Percentiles rank a stretch among this genome's conserved stretches.
These are phyloP conservation scores for Melanaphis sacchari DNA, from an alignment of 1,140 invertebrate genomes.

Conservation along the genomic window DNA sequence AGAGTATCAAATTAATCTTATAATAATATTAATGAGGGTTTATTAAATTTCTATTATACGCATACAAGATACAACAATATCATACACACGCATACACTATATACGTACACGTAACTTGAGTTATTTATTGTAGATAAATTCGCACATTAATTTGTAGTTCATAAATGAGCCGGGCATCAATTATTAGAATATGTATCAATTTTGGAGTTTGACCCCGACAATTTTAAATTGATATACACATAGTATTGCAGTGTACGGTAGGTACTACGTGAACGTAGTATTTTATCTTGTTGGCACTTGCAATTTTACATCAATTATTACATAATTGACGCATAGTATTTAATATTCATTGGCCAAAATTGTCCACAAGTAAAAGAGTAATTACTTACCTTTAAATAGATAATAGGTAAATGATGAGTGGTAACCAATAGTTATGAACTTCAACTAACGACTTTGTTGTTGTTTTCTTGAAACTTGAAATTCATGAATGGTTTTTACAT, in stretches of 20 bases:
- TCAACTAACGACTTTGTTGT: slow-evolving; percentile 21
- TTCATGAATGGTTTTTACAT: not conserved
- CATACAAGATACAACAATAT: too few relatives aligned
- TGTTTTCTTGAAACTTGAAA: not conserved
- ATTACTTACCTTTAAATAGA: not conserved
- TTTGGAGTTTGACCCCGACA: not conserved
- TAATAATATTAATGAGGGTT: too few relatives aligned
- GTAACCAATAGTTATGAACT: not conserved
- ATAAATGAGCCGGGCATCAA: not conserved
- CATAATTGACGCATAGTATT: not conserved
- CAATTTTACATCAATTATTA: not conserved
- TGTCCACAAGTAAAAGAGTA: not conserved
- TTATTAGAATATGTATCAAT: not conserved
- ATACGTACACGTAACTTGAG: not conserved
- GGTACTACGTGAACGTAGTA: not conserved
- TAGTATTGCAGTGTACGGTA: not conserved
- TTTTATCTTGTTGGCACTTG: not conserved
- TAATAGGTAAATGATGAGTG: not conserved
- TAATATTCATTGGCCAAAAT: not conserved
- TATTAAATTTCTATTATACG: not conserved
- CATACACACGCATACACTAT: not conserved
- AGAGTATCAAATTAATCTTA: too few relatives aligned
- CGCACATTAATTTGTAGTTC: not conserved
- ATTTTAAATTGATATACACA: not conserved
- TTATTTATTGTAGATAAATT: not conserved